Percentiles rank a stretch among this genome's conserved stretches.
These are phyloP conservation scores for Engystomops pustulosus DNA, from an alignment of 2,113 vertebrate species.

Conservation along the genomic window DNA sequence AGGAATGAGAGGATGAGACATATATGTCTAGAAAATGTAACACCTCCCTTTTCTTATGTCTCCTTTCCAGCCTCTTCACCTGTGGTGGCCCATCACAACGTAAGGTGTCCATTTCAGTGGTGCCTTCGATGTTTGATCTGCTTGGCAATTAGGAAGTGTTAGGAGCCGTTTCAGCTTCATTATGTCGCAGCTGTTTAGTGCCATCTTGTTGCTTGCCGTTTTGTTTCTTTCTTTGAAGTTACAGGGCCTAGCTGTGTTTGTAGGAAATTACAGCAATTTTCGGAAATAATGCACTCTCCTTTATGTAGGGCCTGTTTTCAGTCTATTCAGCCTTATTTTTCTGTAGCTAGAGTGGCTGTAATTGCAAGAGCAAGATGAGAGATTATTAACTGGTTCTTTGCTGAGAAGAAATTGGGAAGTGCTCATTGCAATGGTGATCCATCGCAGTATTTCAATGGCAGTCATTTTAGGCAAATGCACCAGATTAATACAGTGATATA, in stretches of 20 bases:
- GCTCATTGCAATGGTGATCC: background rate
- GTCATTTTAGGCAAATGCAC: background rate
- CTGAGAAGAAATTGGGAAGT: background rate
- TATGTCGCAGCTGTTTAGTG: constrained; percentile 60
- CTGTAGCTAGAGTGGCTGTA: constrained; percentile 42
- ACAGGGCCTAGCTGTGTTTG: constrained; percentile 55
- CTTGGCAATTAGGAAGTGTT: constrained; percentile 56
- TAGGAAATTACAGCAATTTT: constrained; percentile 59
- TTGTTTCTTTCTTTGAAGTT: constrained; percentile 59
- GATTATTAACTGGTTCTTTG: constrained; percentile 46
- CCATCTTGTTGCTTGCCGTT: constrained; percentile 58
- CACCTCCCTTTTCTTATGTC: constrained; percentile 22
- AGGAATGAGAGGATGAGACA: background rate
- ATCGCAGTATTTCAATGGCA: background rate
- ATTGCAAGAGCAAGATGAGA: constrained; percentile 45
- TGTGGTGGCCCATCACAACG: constrained; percentile 25
- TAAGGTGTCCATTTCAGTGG: constrained; percentile 55
- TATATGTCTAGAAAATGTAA: background rate
- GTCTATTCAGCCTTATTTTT: constrained; percentile 54
- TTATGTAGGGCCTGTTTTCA: constrained; percentile 56
- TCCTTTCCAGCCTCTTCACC: constrained; percentile 25
- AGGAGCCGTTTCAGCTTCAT: constrained; percentile 58
- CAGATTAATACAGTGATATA: background rate
- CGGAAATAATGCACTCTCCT: constrained; percentile 59
- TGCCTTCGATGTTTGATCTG: constrained; percentile 56